Base-by-base conservation (phyloP, 2,797 vertebrate species). In the Uromys caudimaculatus region DNA sequence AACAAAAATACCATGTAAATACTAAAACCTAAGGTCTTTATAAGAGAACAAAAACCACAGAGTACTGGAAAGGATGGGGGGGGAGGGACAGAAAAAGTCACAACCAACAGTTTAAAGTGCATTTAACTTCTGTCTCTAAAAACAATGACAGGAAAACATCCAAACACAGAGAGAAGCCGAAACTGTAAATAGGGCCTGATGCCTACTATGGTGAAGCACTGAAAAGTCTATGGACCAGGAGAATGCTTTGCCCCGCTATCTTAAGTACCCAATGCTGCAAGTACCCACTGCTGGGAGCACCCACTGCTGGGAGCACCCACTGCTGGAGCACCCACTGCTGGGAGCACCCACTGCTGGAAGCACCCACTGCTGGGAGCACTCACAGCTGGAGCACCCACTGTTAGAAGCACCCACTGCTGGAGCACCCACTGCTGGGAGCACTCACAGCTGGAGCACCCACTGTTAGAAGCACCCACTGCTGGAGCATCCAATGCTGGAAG, bases 61-160 rank as follows among this genome's bases (percentile, higher is more conserved):
- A 92, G 44, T 52, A 73, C 47, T 75, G 92, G 1, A 64, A 17
- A 89, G 7, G 29, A 16, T 0, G 2, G 5, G n/a, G n/a, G n/a
- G n/a, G n/a, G n/a, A n/a, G 8, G 2, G 79, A 78, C 38, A 93
- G 13, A 96, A 93, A 16, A 77, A 76, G 47, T 12, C 82, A 14
- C 2, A 89, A 75, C 12, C 79, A 94, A 44, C 2, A 85, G 41
- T 69, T 58, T 67, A n/a, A 75, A 87, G 81, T 14, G 44, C 4
- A n/a, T 7, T 10, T 1, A 87, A 77, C 76, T 64, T 81, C 50
- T 85, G 52, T 47, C 83, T 86, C 27, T 85, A 89, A 95, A 81
- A 67, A n/a, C 87, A 93, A 44, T 41, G 21, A 82, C 89, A 91
- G 67, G 71, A 93, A 96, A 94, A 89, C 0, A 81, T 6, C 29